phyloP scores from a whole-genome alignment of 2,888 invertebrate genomes.

The Rhingia campestris region DNA sequence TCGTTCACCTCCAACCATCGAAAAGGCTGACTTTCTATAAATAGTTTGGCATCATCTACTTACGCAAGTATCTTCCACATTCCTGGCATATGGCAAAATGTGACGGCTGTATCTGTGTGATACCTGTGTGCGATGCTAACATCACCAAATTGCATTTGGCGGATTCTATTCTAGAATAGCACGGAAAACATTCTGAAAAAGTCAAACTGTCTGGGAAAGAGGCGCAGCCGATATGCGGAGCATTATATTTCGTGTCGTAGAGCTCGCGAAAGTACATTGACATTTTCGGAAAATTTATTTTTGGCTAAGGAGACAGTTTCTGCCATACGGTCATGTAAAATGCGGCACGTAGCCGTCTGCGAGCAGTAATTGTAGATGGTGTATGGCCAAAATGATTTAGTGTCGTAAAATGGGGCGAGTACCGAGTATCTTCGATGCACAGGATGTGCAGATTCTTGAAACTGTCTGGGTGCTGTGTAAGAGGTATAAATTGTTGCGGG shows the following conservation, averaged over 20 bases:
- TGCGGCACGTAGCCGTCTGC: constrained; percentile 32
- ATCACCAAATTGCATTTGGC: constrained; percentile 58
- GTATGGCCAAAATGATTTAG: constrained; percentile 41
- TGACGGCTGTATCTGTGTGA: constrained; percentile 23
- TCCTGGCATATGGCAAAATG: constrained; percentile 32
- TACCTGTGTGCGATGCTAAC: constrained; percentile 52
- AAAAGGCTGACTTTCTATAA: constrained; percentile 46
- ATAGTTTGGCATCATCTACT: constrained; percentile 40
- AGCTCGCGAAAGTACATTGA: constrained; percentile 66
- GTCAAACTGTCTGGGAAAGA: constrained; percentile 68
- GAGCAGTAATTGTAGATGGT: constrained; percentile 25
- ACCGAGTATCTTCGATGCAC: constrained; percentile 16
- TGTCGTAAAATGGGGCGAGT: constrained; percentile 39
- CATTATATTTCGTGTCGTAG: constrained; percentile 33
- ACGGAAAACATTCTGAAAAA: constrained; percentile 54
- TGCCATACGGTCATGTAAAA: constrained; percentile 38
- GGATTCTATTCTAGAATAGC: constrained; percentile 47
- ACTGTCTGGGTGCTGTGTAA: background rate
- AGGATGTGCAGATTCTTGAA: constrained; percentile 39
- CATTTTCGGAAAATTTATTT: constrained; percentile 70
- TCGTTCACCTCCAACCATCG: constrained; percentile 28
- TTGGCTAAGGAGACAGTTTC: constrained; percentile 54
- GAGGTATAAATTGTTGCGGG: constrained; percentile 15
- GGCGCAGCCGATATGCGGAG: constrained; percentile 10
- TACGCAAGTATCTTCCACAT: constrained; percentile 47